A percentile compares a stretch with the other conserved stretches of the same genome.
These are phyloP conservation scores for Catotricha subobsoleta DNA, from an alignment of 2,888 invertebrate genomes.

Conservation along the genomic window DNA sequence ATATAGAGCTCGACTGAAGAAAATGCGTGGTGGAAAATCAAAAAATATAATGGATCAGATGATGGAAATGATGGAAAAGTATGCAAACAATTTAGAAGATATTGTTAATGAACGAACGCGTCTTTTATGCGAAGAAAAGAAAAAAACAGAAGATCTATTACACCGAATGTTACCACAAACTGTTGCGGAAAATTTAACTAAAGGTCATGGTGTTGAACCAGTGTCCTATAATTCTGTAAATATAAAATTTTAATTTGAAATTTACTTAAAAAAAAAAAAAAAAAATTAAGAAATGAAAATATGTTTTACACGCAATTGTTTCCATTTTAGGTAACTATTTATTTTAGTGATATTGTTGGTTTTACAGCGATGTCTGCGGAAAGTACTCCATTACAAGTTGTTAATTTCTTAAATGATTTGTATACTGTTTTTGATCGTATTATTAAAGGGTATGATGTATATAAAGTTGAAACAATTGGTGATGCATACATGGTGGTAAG, in stretches of 20 bases:
- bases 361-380: conserved; percentile 91
- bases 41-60: conserved; percentile 92
- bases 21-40: conserved; percentile 71
- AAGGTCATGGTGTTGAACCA: conserved; percentile 78
- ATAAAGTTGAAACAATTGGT: conserved; percentile 93
- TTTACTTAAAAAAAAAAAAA: neutral
- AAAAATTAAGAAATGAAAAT: no score
- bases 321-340: conserved; percentile 48
- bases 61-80: conserved; percentile 97
- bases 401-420: conserved; percentile 92
- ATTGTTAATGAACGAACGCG: conserved; percentile 82
- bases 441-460: conserved; percentile 92
- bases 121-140: conserved; percentile 76
- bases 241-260: neutral
- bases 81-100: conserved; percentile 87
- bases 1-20: conserved; percentile 52
- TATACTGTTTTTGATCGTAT: conserved; percentile 95
- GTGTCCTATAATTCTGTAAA: conserved; percentile 76
- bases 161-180: conserved; percentile 91
- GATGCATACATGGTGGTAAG: conserved; percentile 45
- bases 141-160: conserved; percentile 80
- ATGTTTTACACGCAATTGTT: neutral
- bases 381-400: conserved; percentile 84
- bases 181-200: conserved; percentile 72
- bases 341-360: conserved; percentile 94